Base-by-base conservation (phyloP, 2,797 vertebrate species). In the Pelodytes ibericus region DNA sequence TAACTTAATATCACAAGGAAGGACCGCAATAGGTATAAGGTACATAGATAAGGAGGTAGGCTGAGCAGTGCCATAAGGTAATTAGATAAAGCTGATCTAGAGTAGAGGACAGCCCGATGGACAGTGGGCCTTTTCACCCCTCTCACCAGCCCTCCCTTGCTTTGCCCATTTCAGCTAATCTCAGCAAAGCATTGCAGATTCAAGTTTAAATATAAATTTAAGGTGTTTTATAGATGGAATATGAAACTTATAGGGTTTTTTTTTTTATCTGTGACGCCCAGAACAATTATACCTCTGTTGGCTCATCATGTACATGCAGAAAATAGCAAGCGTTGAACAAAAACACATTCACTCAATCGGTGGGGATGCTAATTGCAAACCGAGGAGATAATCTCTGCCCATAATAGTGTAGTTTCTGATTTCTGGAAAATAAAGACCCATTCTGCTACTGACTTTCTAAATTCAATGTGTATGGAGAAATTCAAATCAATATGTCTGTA, bases 261-360 rank as follows among this genome's bases (percentile, higher is more conserved):
- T 39, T 70, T 78, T 78, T 78, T 22, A 72, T 72, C 76, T 72
- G 76, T 72, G 68, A 72, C 44, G 53, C 63, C 69, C 62, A 72
- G 36, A 39, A 67, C 70, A 72, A 78, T 78, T 72, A 72, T 78
- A 72, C 70, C 76, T 72, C 60, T 49, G 62, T 72, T 78, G 70
- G 72, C 44, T 78, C 69, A 67, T 78, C 62, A 61, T 78, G 62
- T 60, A 31, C 25, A 78, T 67, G 69, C 63, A 68, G 70, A 67
- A 78, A 68, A 72, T 72, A 72, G 76, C 63, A 33, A 72, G 65
- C 20, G 22, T 70, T 59, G 41, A 78, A 72, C 76, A 68, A 78
- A 76, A 78, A 78, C 39, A 68, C 36, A 78, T 68, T 68, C 70
- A 68, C 24, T 67, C 63, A 47, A 78, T 44, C 76, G 26, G 76